These are phyloP conservation scores for Pseudorectes ferrugineus DNA, from an alignment of 2,113 vertebrate genomes.

Conservation along the genomic window DNA sequence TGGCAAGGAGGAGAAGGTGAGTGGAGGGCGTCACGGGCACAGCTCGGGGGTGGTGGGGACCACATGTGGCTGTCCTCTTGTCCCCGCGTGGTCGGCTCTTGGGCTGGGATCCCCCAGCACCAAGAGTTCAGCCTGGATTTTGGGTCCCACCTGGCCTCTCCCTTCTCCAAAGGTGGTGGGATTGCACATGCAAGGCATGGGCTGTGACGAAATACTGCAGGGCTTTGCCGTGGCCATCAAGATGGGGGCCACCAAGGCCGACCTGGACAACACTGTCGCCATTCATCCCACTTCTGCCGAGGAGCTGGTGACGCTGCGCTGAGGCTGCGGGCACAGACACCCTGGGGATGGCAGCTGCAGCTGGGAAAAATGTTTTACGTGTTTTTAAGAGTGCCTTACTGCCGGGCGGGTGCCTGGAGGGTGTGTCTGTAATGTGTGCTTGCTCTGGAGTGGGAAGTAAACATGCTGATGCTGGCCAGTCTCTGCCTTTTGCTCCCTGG, in stretches of 20 bases:
- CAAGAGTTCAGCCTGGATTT: not conserved
- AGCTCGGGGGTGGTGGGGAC: too few species aligned
- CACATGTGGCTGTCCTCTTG: not conserved
- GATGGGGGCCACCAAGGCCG: constrained; percentile 52
- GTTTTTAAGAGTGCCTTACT: not conserved
- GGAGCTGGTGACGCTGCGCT: constrained; percentile 53
- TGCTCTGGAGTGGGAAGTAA: not conserved
- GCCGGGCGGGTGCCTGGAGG: not conserved
- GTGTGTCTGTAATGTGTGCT: rapidly evolving
- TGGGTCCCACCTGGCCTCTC: not conserved
- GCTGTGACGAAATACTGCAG: constrained; percentile 40
- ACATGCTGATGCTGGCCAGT: not conserved
- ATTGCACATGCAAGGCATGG: constrained; percentile 56
- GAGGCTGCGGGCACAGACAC: not conserved
- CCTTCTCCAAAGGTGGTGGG: not conserved
- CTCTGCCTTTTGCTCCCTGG: not conserved
- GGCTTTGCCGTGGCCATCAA: constrained; percentile 55
- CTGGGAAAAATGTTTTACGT: rapidly evolving
- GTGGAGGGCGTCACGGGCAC: rapidly evolving
- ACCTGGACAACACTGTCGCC: constrained; percentile 45
- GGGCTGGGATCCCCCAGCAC: not conserved
- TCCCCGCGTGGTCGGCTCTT: rapidly evolving
- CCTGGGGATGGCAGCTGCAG: rapidly evolving
- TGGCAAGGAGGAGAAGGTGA: constrained; percentile 52
- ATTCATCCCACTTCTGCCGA: constrained; percentile 52